Evolutionary conservation across 2,113 vertebrate genomes (phyloP).

Genomic region (Corythornis cristatus): DNA sequence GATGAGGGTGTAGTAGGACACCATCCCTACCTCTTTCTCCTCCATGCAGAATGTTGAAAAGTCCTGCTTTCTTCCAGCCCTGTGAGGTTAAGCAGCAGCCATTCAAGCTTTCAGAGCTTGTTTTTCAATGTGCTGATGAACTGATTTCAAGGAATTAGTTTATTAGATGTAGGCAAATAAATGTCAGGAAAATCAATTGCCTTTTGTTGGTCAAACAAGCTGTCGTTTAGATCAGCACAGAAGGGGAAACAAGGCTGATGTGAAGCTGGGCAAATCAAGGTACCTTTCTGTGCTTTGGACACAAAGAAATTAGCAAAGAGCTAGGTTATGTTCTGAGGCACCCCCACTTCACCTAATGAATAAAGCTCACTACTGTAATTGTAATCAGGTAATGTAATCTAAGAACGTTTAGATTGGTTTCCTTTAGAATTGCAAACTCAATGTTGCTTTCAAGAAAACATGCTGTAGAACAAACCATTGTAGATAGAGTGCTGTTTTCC

Average conservation of each 20-base stretch:
- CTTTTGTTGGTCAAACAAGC: slow-evolving; percentile 43
- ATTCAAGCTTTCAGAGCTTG: neutral
- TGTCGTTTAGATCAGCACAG: neutral
- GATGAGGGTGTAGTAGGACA: too few species aligned
- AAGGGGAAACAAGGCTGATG: slow-evolving; percentile 5
- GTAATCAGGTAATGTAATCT: neutral
- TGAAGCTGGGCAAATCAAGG: neutral
- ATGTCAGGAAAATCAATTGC: slow-evolving; percentile 64
- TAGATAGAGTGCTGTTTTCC: rapidly evolving
- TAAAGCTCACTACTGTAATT: neutral
- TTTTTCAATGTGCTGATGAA: slow-evolving; percentile 32
- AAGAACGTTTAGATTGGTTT: neutral
- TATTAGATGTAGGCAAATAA: slow-evolving; percentile 53
- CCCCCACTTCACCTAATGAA: neutral
- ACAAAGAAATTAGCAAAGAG: neutral
- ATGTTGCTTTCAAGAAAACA: neutral
- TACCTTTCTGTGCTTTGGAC: neutral
- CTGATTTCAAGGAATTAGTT: slow-evolving; percentile 24
- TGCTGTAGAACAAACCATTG: neutral
- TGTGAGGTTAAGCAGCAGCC: neutral
- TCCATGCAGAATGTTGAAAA: neutral
- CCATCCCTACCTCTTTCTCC: neutral
- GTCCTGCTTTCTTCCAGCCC: neutral
- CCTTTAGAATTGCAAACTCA: neutral
- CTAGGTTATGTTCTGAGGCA: neutral